A percentile compares a stretch with the other conserved stretches of the same genome.
These are phyloP conservation scores for Invenusta paracnida DNA, from an alignment of 2,888 invertebrate species.

Conservation along the genomic window DNA sequence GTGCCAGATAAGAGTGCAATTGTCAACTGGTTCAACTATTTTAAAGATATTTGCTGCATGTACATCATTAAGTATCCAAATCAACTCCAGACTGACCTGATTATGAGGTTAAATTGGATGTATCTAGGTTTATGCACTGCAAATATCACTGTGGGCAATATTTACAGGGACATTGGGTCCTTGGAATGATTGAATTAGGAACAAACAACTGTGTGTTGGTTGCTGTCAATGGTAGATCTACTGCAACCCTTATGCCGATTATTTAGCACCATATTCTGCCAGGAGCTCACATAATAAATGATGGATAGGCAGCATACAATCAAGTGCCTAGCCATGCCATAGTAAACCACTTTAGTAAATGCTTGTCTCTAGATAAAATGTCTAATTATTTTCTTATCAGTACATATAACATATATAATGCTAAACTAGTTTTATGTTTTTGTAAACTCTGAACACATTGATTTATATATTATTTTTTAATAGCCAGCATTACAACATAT, in stretches of 20 bases:
- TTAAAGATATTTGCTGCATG: neutral
- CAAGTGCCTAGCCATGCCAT: neutral
- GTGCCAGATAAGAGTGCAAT: neutral
- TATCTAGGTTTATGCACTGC: slow-evolving; percentile 28
- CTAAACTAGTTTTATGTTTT: no score
- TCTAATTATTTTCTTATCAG: no score
- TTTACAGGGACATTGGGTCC: slow-evolving; percentile 32
- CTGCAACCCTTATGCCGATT: neutral
- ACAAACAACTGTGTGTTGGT: neutral
- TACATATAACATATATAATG: no score
- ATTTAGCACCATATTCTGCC: slow-evolving; percentile 21
- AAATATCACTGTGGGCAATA: slow-evolving; percentile 31
- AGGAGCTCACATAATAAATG: neutral
- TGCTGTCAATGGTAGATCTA: neutral
- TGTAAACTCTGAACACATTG: no score
- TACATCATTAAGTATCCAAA: neutral
- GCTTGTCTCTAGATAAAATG: no score
- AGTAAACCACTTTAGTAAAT: slow-evolving; percentile 2
- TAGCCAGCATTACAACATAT: no score
- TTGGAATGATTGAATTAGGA: slow-evolving; percentile 4
- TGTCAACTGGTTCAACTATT: neutral
- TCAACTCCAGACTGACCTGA: neutral
- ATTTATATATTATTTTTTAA: no score
- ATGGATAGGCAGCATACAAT: slow-evolving; percentile 33
- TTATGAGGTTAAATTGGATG: neutral